Percentiles rank a stretch among this genome's conserved stretches.
Conservation (phyloP, 1,140 invertebrate species). For the Onthophagus taurus region DNA sequence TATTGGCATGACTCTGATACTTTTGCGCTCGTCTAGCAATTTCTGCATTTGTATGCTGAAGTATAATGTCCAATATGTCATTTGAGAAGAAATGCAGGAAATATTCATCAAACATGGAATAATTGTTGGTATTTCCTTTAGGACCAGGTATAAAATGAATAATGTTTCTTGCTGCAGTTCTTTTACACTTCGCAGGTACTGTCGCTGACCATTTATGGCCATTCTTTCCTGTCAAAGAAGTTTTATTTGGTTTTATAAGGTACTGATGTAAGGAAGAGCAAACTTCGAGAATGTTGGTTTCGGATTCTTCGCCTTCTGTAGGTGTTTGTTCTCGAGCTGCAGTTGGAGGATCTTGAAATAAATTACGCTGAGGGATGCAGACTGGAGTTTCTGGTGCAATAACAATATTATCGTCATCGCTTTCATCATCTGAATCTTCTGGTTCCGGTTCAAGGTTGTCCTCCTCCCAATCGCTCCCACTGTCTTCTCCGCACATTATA, state of each 20-base stretch:
- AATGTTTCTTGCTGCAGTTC: constrained; percentile 15
- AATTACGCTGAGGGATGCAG: too few species aligned
- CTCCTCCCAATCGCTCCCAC: too few species aligned
- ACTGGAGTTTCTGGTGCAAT: too few species aligned
- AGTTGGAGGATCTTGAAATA: too few species aligned
- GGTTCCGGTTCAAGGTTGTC: too few species aligned
- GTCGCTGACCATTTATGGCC: constrained; percentile 16
- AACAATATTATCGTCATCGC: too few species aligned
- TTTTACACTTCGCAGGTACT: constrained; percentile 11
- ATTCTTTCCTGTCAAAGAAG: constrained; percentile 16
- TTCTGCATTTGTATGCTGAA: constrained; percentile 16
- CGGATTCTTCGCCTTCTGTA: too few species aligned
- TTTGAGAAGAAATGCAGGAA: constrained; percentile 17
- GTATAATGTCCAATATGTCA: constrained; percentile 14
- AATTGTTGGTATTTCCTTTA: constrained; percentile 11
- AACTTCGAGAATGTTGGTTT: too few species aligned
- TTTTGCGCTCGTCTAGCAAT: constrained; percentile 11
- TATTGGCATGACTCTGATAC: constrained; percentile 8
- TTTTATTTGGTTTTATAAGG: not conserved
- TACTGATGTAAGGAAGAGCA: too few species aligned
- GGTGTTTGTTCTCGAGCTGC: too few species aligned
- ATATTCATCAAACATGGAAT: not conserved
- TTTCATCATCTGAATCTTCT: too few species aligned
- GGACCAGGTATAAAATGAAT: constrained; percentile 15
- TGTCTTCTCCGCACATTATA: too few species aligned